phyloP scores from a whole-genome alignment of 2,113 vertebrate species.

The Sula dactylatra region DNA sequence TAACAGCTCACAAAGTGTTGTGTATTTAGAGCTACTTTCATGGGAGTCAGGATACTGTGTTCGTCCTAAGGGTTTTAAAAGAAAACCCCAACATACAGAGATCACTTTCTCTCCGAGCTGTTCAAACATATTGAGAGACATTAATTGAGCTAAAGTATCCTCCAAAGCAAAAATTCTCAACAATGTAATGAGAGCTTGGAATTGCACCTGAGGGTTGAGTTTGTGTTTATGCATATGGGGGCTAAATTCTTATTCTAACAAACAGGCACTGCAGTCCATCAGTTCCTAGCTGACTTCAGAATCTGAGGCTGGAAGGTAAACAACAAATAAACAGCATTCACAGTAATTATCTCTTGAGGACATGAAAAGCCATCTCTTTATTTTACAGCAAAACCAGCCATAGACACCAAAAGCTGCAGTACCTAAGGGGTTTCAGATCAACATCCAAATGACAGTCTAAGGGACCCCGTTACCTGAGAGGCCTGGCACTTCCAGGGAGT shows the following conservation, averaged over 20 bases:
- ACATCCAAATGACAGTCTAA: background rate
- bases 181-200: fast-evolving
- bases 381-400: background rate
- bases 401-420: background rate
- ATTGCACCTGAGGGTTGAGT: background rate
- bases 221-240: background rate
- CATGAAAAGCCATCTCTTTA: background rate
- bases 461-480: background rate
- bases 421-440: background rate
- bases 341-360: background rate
- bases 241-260: background rate
- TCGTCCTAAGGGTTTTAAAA: background rate
- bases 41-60: background rate
- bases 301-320: background rate
- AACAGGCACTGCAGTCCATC: background rate
- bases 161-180: background rate
- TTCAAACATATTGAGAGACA: background rate
- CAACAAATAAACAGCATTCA: background rate
- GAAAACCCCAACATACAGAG: background rate
- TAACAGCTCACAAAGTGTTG: background rate
- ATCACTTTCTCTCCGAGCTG: background rate
- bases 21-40: background rate
- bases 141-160: background rate
- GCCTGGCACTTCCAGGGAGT: background rate
- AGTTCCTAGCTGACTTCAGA: background rate